A percentile compares a stretch with the other conserved stretches of the same genome.
These are phyloP conservation scores for Todus mexicanus DNA, from an alignment of 2,797 vertebrate species.

Conservation along the genomic window DNA sequence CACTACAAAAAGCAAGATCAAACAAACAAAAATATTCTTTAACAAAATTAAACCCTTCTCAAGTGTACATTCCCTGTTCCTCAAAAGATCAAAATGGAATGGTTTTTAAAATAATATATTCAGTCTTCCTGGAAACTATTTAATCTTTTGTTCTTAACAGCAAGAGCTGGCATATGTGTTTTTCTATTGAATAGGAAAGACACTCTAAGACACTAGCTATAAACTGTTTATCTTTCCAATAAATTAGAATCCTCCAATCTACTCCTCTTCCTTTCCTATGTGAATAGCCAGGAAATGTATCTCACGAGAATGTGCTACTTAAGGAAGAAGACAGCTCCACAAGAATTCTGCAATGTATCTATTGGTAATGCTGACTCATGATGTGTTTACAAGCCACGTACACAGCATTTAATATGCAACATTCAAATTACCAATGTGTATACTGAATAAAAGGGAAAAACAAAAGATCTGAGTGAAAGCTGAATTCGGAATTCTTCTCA, in stretches of 20 bases:
- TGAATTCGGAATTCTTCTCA: background rate
- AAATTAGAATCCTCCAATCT: background rate
- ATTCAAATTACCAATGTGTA: background rate
- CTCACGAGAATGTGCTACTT: background rate
- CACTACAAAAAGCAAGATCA: background rate
- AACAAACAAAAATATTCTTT: conserved; percentile 3
- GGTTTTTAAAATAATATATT: background rate
- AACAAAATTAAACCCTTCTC: background rate
- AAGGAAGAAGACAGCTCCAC: background rate
- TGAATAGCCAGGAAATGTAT: background rate
- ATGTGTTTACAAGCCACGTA: background rate
- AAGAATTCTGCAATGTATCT: background rate
- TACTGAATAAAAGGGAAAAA: background rate
- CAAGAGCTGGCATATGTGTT: background rate
- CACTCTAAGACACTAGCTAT: background rate
- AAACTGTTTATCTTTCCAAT: background rate
- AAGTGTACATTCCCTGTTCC: background rate
- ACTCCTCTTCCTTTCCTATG: background rate
- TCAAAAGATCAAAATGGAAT: background rate
- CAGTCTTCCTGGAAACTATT: background rate
- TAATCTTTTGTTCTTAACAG: background rate
- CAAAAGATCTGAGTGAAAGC: background rate
- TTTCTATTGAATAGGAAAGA: background rate
- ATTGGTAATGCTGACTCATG: background rate
- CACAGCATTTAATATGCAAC: background rate